A percentile compares a stretch with the other conserved stretches of the same genome.
phyloP scores from a whole-genome alignment of 1,140 invertebrate genomes.

The Drosophila kohkoa region DNA sequence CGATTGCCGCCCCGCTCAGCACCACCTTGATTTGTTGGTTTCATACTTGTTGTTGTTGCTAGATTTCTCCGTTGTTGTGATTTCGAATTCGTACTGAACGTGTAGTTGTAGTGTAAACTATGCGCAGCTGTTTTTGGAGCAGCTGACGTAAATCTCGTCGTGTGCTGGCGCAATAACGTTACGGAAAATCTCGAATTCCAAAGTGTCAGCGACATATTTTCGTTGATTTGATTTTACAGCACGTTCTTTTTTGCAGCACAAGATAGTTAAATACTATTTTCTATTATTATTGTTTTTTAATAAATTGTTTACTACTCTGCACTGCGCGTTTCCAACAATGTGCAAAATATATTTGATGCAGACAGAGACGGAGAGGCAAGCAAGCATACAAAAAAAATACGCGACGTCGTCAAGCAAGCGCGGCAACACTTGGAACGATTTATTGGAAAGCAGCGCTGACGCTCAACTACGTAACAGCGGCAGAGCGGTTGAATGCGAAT shows the following conservation, averaged over 20 bases:
- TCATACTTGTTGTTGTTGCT: conserved; percentile 2
- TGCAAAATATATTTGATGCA: conserved; percentile 30
- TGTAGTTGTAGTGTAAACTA: conserved; percentile 27
- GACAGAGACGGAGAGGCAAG: conserved; percentile 9
- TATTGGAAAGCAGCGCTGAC: conserved; percentile 49
- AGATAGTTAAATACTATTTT: neutral
- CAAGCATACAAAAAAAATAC: conserved; percentile 26
- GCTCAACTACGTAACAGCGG: conserved; percentile 69
- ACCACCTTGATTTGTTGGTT: conserved; percentile 3
- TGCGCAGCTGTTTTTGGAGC: conserved; percentile 26
- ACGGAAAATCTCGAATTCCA: conserved; percentile 73
- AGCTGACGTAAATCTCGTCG: conserved; percentile 68
- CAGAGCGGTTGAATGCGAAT: conserved; percentile 56
- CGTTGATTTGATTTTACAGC: conserved; percentile 1
- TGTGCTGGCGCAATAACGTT: conserved; percentile 67
- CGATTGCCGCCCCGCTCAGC: conserved; percentile 9
- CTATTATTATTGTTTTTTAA: neutral
- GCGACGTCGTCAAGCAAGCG: conserved; percentile 21
- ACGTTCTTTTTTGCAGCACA: conserved; percentile 17
- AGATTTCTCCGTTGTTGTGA: conserved; percentile 28
- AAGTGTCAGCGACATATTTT: conserved; percentile 62
- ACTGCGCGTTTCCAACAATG: conserved; percentile 13
- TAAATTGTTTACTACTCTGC: conserved; percentile 41
- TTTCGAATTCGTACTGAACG: conserved; percentile 29
- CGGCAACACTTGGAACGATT: conserved; percentile 51